Base-by-base conservation (phyloP, 53 echinoderm and acorn worm genomes). In the Echinometra lucunter region DNA sequence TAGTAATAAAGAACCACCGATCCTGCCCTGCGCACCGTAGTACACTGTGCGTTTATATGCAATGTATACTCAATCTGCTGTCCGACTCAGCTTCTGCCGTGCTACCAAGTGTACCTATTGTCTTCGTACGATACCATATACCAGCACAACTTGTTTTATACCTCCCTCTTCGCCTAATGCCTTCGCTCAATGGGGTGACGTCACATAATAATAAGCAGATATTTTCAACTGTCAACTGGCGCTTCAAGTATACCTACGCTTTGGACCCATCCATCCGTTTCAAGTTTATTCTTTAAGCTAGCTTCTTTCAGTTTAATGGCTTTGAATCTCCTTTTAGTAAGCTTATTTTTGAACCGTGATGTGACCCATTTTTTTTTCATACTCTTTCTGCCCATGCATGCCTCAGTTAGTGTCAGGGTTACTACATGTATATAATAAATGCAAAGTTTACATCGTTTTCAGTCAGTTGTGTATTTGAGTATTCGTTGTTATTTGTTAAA, bases 81-180 rank as follows among this genome's bases (percentile, higher is more conserved):
- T 9, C 49, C 85, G 85, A 10, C 12, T 35, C 3, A 74, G 81
- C 81, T 85, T n/a, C 85, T 49, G 53, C 30, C 49, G 85, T 85
- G 53, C n/a, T 47, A 7, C 13, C 85, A 49, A 45, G 28, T 49
- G 37, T n/a, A 25, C 40, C 16, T 42, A 81, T 6, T 44, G 40
- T 15, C 44, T 11, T 3, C 15, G 3, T 85, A 53, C 85, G 49
- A n/a, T n/a, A n/a, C n/a, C n/a, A n/a, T n/a, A n/a, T n/a, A n/a
- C n/a, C n/a, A n/a, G n/a, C 85, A 49, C 85, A 85, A 47, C 12
- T 85, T 85, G 49, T 85, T n/a, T n/a, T 13, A 45, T 49, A 78
- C 78, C 6, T 40, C n/a, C 12, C 85, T n/a, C n/a, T n/a, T n/a
- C n/a, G n/a, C n/a, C n/a, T n/a, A n/a, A n/a, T 49, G 28, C 47